Percentiles rank a stretch among this genome's conserved stretches.
Conservation (phyloP, 2,797 vertebrate species). For the Gadopsis bispinosus region DNA sequence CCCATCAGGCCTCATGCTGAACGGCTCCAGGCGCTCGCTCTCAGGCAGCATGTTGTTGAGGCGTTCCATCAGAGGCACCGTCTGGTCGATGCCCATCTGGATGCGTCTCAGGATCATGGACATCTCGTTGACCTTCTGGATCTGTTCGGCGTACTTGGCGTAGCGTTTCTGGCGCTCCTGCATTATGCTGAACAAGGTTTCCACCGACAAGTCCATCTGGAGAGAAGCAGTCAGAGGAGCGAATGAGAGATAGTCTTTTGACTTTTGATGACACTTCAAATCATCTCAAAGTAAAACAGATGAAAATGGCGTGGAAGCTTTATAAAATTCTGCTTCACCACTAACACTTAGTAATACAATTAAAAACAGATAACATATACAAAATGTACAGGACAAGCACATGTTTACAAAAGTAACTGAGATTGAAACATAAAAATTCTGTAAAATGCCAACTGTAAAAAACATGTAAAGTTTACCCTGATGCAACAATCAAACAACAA, state of each 20-base stretch:
- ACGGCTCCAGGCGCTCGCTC: constrained; percentile 93
- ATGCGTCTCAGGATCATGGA: constrained; percentile 97
- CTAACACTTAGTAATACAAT: neutral
- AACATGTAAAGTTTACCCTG: neutral
- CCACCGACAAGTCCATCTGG: constrained; percentile 97
- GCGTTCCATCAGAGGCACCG: constrained; percentile 94
- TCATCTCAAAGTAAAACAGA: constrained; percentile 15
- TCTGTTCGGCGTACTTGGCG: constrained; percentile 98
- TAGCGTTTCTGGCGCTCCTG: constrained; percentile 98
- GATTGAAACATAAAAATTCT: neutral
- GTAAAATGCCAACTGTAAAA: neutral
- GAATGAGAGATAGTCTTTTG: neutral
- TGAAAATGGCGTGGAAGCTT: neutral
- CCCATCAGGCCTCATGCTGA: constrained; percentile 91
- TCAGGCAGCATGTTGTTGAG: constrained; percentile 96
- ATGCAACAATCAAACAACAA: neutral
- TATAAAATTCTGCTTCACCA: neutral
- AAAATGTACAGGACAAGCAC: neutral
- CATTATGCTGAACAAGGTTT: constrained; percentile 96
- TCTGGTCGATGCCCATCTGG: constrained; percentile 99
- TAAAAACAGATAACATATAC: neutral
- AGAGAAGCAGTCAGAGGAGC: constrained; percentile 9
- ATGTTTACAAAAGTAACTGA: neutral
- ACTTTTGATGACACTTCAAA: neutral
- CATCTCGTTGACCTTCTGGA: constrained; percentile 99